These are phyloP conservation scores for Heteromormyrus szaboi DNA, from an alignment of 2,797 vertebrate species.

Conservation along the genomic window DNA sequence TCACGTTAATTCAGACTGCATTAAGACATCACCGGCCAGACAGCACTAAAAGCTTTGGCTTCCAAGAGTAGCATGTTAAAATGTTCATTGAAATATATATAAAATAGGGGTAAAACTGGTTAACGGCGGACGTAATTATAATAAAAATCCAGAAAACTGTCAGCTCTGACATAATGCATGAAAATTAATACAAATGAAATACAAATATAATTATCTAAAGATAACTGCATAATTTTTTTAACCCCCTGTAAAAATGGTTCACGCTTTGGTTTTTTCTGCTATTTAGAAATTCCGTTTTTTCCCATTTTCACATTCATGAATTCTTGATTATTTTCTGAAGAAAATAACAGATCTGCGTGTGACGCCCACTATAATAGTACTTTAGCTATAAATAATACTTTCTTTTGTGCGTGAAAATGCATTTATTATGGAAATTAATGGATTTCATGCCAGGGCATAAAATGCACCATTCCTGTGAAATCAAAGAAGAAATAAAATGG, in stretches of 20 bases:
- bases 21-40: neutral
- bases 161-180: neutral
- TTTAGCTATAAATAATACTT: neutral
- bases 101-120: neutral
- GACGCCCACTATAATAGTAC: neutral
- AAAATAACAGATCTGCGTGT: neutral
- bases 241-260: neutral
- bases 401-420: neutral
- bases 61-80: neutral
- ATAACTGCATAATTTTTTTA: neutral
- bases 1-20: neutral
- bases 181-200: neutral
- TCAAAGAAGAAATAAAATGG: neutral
- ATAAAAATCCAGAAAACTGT: neutral
- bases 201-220: neutral
- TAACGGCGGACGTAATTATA: neutral
- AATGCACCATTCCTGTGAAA: neutral
- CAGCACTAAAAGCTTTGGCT: neutral
- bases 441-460: neutral
- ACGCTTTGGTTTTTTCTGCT: neutral
- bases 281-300: neutral
- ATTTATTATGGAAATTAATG: constrained; percentile 13
- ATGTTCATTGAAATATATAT: neutral
- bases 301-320: neutral
- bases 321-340: neutral